phyloP scores from a whole-genome alignment of 2,888 invertebrate genomes.

The Polydesmus complanatus region DNA sequence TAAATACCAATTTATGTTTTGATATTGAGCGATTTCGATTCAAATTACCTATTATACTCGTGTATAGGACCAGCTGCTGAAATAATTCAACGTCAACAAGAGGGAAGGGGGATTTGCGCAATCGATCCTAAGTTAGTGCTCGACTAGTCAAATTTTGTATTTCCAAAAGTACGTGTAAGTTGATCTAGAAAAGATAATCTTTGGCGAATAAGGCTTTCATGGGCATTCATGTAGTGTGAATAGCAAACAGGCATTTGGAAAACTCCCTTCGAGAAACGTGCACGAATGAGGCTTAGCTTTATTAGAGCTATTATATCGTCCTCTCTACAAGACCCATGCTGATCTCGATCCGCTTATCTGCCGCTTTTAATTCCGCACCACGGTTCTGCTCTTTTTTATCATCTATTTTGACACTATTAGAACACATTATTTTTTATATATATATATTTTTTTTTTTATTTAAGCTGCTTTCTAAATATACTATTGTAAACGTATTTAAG shows the following conservation, averaged over 20 bases:
- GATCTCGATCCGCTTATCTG: conserved; percentile 2
- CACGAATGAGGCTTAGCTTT: background rate
- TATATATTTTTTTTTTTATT: conserved; percentile 8
- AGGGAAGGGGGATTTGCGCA: too few species aligned
- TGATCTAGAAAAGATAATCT: background rate
- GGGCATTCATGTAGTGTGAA: background rate
- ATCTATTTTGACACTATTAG: too few species aligned
- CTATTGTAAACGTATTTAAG: conserved; percentile 17
- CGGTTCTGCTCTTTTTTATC: conserved; percentile 2
- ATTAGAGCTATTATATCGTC: background rate
- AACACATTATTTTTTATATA: background rate
- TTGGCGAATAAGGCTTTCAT: background rate
- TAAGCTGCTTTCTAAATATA: conserved; percentile 9
- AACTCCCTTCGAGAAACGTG: background rate
- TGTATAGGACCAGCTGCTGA: too few species aligned
- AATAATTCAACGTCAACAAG: too few species aligned
- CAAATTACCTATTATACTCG: too few species aligned
- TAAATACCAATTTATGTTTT: too few species aligned
- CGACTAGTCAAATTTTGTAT: too few species aligned
- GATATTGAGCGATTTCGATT: too few species aligned
- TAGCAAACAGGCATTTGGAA: background rate
- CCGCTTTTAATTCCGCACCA: conserved; percentile 9
- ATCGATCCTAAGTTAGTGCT: too few species aligned
- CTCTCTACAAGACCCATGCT: background rate
- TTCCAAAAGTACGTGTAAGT: background rate